Evolutionary conservation across 53 echinoderm and acorn worm genomes (phyloP).

Genomic region (Holothuria scabra): DNA sequence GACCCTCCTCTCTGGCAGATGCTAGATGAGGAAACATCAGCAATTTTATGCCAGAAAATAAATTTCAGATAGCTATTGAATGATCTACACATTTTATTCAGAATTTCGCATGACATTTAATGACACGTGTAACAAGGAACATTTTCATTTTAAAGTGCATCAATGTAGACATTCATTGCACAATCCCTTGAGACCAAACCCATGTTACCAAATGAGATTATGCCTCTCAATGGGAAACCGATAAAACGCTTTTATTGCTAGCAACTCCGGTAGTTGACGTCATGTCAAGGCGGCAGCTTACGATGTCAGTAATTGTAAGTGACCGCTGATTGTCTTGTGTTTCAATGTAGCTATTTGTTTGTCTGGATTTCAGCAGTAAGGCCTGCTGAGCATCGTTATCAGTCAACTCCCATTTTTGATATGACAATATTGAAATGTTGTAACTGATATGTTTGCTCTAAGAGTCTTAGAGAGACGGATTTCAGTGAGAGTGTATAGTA

Average conservation of each 20-base stretch:
- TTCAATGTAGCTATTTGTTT: conserved; percentile 9
- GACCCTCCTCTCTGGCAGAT: no score
- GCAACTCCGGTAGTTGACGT: conserved; percentile 12
- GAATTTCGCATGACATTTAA: no score
- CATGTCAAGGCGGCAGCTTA: not conserved
- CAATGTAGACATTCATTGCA: no score
- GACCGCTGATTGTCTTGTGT: conserved; percentile 13
- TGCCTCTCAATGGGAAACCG: not conserved
- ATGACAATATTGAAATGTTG: conserved; percentile 6
- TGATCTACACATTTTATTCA: no score
- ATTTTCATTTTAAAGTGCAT: no score
- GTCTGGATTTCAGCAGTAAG: not conserved
- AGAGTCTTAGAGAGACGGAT: no score
- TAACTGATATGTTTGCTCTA: conserved; percentile 8
- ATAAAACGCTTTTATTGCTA: conserved; percentile 16
- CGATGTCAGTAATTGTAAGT: not conserved
- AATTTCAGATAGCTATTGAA: no score
- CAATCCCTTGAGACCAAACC: no score
- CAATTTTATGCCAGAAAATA: no score
- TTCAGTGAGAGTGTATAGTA: no score
- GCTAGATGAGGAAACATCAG: no score
- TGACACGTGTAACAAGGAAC: no score
- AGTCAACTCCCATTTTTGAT: not conserved
- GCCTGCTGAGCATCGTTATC: conserved; percentile 28
- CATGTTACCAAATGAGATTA: conserved; percentile 17